Conservation (phyloP, 2,797 vertebrate genomes). For the Hydrophis major region DNA sequence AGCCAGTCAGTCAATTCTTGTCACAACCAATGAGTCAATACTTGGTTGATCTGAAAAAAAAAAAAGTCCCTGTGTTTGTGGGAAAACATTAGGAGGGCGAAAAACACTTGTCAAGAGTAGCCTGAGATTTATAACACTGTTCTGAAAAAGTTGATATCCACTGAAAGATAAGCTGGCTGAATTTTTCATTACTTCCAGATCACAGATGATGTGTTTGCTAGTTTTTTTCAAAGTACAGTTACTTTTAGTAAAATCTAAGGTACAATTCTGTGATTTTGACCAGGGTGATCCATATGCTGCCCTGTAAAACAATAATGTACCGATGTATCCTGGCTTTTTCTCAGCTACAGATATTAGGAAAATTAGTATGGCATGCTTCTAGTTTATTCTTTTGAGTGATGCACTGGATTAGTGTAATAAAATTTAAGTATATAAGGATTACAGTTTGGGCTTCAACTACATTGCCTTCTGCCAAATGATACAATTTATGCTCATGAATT, state of each 20-base stretch:
- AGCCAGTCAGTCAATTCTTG: background rate
- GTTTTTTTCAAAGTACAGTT: background rate
- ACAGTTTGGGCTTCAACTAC: background rate
- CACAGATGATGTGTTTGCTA: background rate
- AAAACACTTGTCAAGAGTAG: background rate
- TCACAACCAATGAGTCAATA: background rate
- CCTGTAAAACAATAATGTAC: background rate
- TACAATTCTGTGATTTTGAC: background rate
- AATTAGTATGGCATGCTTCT: background rate
- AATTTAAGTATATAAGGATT: background rate
- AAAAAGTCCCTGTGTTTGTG: background rate
- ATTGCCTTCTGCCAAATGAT: background rate
- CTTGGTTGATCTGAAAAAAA: background rate
- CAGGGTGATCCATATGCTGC: background rate
- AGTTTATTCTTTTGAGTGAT: background rate
- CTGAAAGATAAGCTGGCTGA: background rate
- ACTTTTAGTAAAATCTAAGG: background rate
- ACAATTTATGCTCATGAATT: background rate
- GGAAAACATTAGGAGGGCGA: background rate
- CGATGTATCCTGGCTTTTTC: background rate
- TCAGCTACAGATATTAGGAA: background rate
- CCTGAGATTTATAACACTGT: background rate
- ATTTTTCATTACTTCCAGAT: background rate
- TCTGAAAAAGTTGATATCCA: background rate
- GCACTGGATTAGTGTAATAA: background rate